phyloP scores from a whole-genome alignment of 92 coral and sea anemone species.

The Scolanthus callimorphus region DNA sequence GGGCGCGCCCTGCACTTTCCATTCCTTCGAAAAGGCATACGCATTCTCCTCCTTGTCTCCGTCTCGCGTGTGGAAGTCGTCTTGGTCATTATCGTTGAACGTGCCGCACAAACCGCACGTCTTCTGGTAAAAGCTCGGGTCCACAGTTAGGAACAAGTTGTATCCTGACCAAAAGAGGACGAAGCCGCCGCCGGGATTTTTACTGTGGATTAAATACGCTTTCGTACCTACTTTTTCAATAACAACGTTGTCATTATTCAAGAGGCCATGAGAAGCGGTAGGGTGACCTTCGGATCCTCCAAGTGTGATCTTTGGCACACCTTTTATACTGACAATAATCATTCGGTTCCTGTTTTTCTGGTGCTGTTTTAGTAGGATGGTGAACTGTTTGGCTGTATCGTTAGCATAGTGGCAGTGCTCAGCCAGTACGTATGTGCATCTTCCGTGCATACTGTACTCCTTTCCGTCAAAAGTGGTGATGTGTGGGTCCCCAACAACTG shows the following conservation, averaged over 20 bases:
- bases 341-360: constrained; percentile 53
- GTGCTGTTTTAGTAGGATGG: constrained; percentile 59
- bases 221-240: constrained; percentile 58
- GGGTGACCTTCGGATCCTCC: constrained; percentile 48
- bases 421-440: constrained; percentile 67
- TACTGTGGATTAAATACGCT: constrained; percentile 61
- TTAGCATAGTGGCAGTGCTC: constrained; percentile 80
- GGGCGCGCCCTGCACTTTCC: constrained; percentile 49
- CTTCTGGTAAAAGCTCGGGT: constrained; percentile 51
- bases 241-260: constrained; percentile 15
- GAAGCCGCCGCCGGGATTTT: constrained; percentile 66
- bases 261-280: constrained; percentile 40
- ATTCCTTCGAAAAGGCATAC: constrained; percentile 79
- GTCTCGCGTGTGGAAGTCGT: constrained; percentile 88
- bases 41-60: constrained; percentile 66
- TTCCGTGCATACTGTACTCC: constrained; percentile 71
- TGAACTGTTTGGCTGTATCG: constrained; percentile 40
- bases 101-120: constrained; percentile 99
- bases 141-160: constrained; percentile 64
- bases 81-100: constrained; percentile 66
- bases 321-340: constrained; percentile 50
- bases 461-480: constrained; percentile 80
- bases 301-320: constrained; percentile 46
- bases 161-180: constrained; percentile 83
- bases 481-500: constrained; percentile 76